Base-by-base conservation (phyloP, 2,797 vertebrate species). In the Myotis pilosus region DNA sequence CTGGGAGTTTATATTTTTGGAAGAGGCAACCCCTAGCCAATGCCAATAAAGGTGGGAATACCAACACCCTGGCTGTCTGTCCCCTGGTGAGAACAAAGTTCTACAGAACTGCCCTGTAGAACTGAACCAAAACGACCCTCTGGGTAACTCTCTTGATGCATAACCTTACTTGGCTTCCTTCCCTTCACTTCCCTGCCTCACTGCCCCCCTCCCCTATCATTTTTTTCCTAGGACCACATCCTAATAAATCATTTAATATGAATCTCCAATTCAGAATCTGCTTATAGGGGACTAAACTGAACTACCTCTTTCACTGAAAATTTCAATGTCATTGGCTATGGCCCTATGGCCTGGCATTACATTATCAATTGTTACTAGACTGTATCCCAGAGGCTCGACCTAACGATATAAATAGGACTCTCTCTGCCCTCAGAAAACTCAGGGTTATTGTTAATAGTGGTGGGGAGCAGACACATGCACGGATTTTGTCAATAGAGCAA, bases 201-300 rank as follows among this genome's bases (percentile, higher is more conserved):
- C 2, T 55, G 41, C 28, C 10, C 36, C 16, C 74, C 0, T 5
- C 1, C 1, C 1, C 10, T 47, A 41, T n/a, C 13, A 86, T 2
- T n/a, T 19, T 47, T 38, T 13, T 23, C 6, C 57, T 19, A 81
- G 36, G n/a, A 75, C 12, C 5, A 2, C 5, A 33, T 92, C 4
- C 30, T 60, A 83, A 49, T n/a, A 36, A 85, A n/a, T 85, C 10
- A 6, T 53, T 76, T 51, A 57, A 82, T 8, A 9, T 8, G 5
- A 41, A 25, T 64, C 62, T 87, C 93, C 57, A 78, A 8, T 47
- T 76, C 49, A 74, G 8, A 20, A 30, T 68, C 47, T 75, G 41
- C 28, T 82, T 91, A 79, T 71, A 84, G 47, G 66, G 36, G 55
- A 94, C 15, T 62, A 64, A 79, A 49, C 30, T 30, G 49, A 86